phyloP scores from a whole-genome alignment of 2,888 invertebrate species.

The Horisme vitalbata region DNA sequence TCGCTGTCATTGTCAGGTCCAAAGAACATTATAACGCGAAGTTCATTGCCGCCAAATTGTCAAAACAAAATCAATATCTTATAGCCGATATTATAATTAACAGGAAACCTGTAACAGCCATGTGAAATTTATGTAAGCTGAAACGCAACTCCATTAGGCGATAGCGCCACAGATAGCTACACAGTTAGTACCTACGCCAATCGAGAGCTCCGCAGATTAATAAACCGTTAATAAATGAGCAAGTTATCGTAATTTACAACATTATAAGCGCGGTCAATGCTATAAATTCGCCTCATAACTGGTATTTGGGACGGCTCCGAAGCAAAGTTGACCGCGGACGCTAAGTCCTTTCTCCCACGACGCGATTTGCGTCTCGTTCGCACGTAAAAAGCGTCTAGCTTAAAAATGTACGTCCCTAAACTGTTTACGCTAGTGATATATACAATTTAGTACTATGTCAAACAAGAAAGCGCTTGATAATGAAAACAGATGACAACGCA shows the following conservation, averaged over 20 bases:
- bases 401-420: too few relatives aligned
- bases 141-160: slow-evolving; percentile 29
- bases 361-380: too few relatives aligned
- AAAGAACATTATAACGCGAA: neutral
- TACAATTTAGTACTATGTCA: too few relatives aligned
- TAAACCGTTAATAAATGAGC: slow-evolving; percentile 10
- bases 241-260: slow-evolving; percentile 41
- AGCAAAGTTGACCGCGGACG: too few relatives aligned
- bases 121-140: slow-evolving; percentile 20
- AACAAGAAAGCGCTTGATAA: too few relatives aligned
- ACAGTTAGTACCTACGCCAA: slow-evolving; percentile 8
- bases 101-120: slow-evolving; percentile 19
- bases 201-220: slow-evolving; percentile 25
- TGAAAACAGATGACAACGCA: too few relatives aligned
- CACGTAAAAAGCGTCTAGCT: too few relatives aligned
- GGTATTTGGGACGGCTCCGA: slow-evolving; percentile 53
- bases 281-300: slow-evolving; percentile 48
- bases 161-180: slow-evolving; percentile 28
- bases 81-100: slow-evolving; percentile 10
- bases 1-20: too few relatives aligned
- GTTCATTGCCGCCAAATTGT: neutral
- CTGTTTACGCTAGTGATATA: too few relatives aligned
- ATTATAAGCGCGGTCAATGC: slow-evolving; percentile 36
- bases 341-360: too few relatives aligned
- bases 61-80: neutral